phyloP scores from a whole-genome alignment of 1,140 invertebrate genomes.

The Conus betulinus region DNA sequence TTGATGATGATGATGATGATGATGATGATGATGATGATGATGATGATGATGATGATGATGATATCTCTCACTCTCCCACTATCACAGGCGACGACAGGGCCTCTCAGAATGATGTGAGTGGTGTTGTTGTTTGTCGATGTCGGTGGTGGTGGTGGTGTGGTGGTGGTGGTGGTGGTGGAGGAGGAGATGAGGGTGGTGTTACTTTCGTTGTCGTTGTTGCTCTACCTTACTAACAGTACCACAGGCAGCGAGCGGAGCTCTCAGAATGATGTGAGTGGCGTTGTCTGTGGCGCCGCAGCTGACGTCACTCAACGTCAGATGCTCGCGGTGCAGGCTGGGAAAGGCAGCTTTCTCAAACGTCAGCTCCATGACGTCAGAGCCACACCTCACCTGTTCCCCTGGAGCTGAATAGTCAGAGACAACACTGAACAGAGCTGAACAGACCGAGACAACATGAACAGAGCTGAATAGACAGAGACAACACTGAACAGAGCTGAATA shows the following conservation, averaged over 20 bases:
- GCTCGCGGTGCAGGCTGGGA: conserved; percentile 21
- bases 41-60: no score
- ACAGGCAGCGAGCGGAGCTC: conserved; percentile 10
- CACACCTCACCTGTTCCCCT: conserved; percentile 24
- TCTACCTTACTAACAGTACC: conserved; percentile 24
- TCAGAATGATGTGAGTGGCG: conserved; percentile 32
- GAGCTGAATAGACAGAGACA: no score
- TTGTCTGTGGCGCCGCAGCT: conserved; percentile 29
- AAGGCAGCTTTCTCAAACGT: conserved; percentile 18
- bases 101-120: conserved; percentile 29
- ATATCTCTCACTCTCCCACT: no score
- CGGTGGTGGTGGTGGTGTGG: no score
- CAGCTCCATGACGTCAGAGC: conserved; percentile 26
- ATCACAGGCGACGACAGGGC: conserved; percentile 15
- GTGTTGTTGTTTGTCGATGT: neutral
- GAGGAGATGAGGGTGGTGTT: no score
- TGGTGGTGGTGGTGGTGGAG: no score
- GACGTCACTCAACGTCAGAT: conserved; percentile 31
- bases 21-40: no score
- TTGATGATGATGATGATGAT: no score
- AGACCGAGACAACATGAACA: no score
- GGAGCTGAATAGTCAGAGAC: neutral
- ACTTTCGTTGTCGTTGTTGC: no score
- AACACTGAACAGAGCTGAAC: no score
- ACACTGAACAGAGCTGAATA: no score